Conservation (phyloP, 2,797 vertebrate species). For the Pterois miles region DNA sequence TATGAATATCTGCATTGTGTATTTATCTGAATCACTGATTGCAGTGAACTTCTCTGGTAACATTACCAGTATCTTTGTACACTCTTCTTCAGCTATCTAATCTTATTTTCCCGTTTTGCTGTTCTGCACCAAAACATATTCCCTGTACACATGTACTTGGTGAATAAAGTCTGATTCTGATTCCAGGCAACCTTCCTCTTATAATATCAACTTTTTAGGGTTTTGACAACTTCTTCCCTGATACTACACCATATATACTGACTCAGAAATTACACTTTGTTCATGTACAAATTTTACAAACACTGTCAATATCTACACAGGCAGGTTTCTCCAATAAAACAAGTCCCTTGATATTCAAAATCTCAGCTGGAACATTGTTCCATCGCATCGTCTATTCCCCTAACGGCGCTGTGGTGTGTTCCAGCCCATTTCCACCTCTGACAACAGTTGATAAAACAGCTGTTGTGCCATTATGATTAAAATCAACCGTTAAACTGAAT, state of each 20-base stretch:
- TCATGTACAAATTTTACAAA: neutral
- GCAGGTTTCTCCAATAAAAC: slow-evolving; percentile 4
- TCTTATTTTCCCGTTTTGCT: neutral
- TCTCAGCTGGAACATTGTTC: slow-evolving; percentile 11
- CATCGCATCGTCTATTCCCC: slow-evolving; percentile 6
- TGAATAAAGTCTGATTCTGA: neutral
- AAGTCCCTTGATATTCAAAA: neutral
- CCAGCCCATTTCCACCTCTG: slow-evolving; percentile 45
- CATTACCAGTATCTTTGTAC: neutral
- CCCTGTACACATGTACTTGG: neutral
- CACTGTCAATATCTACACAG: neutral
- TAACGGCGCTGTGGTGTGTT: neutral
- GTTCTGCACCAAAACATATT: neutral
- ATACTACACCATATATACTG: neutral
- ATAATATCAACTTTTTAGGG: neutral
- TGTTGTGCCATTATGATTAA: slow-evolving; percentile 34
- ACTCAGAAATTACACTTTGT: neutral
- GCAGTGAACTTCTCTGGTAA: neutral
- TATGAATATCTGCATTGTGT: neutral
- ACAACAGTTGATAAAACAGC: slow-evolving; percentile 41
- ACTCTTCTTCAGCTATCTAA: neutral
- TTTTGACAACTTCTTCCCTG: neutral
- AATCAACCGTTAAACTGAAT: slow-evolving; percentile 13
- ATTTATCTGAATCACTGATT: neutral
- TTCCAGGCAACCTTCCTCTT: neutral